Conservation (phyloP, 2,113 vertebrate genomes). For the Pelmatolapia mariae region DNA sequence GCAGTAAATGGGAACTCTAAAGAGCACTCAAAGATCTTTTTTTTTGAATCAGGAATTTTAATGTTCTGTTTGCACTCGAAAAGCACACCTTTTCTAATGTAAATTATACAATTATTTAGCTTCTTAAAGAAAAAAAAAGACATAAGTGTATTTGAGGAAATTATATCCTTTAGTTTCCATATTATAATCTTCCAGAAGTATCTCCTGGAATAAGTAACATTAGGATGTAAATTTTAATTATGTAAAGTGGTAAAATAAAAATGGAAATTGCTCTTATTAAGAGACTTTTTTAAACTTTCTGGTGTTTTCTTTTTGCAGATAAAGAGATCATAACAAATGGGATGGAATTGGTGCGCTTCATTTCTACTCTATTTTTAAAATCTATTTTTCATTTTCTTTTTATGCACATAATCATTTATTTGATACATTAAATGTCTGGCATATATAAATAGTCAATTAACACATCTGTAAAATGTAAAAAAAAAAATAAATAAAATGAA, state of each 20-base stretch:
- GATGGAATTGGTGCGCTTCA: background rate
- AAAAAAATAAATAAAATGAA: background rate
- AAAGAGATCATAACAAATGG: background rate
- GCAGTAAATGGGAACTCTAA: background rate
- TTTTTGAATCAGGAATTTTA: background rate
- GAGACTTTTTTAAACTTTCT: background rate
- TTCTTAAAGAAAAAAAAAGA: fast-evolving
- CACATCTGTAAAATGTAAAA: background rate
- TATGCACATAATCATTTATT: background rate
- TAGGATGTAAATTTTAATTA: background rate
- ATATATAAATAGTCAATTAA: background rate
- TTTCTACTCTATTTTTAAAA: background rate
- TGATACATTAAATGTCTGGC: background rate
- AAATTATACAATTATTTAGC: background rate
- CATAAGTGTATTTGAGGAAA: background rate
- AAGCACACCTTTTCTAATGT: background rate
- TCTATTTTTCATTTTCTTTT: background rate
- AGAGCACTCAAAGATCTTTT: background rate
- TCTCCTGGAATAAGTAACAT: fast-evolving
- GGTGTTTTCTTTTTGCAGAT: background rate
- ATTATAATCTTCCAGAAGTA: background rate
- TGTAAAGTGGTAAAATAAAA: background rate
- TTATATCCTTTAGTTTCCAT: background rate
- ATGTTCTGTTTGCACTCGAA: background rate
- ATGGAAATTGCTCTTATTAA: background rate